A percentile compares a stretch with the other conserved stretches of the same genome.
Conservation (phyloP, 2,113 vertebrate species). For the Rhipidura dahli region DNA sequence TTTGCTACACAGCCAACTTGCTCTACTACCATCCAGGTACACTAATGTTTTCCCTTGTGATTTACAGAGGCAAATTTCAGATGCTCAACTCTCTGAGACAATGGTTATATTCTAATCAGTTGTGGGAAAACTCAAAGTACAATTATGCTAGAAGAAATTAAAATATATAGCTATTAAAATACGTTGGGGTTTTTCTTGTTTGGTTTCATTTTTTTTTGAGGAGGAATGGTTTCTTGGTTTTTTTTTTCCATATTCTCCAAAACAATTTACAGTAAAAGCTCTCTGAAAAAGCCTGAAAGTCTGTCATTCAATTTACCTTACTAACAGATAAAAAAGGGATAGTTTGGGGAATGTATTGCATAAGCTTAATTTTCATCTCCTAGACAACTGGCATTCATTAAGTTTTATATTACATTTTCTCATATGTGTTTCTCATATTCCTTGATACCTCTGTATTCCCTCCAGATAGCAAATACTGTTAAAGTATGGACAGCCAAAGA, state of each 20-base stretch:
- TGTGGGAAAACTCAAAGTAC: not conserved
- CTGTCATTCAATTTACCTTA: not conserved
- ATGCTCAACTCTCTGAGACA: not conserved
- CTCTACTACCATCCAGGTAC: not conserved
- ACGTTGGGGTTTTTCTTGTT: no score
- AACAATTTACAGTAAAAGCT: not conserved
- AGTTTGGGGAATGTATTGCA: not conserved
- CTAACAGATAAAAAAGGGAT: not conserved
- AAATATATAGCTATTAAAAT: not conserved
- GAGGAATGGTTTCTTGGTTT: not conserved
- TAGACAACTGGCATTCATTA: not conserved
- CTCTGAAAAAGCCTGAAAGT: not conserved
- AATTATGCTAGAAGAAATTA: not conserved
- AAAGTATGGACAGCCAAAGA: not conserved
- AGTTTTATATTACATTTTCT: not conserved
- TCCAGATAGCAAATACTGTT: not conserved
- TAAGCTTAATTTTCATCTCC: not conserved
- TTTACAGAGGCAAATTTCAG: not conserved
- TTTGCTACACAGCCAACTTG: not conserved
- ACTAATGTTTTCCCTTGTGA: not conserved
- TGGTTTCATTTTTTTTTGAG: not conserved
- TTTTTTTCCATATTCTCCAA: not conserved
- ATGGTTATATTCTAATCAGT: not conserved
- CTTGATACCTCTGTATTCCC: not conserved
- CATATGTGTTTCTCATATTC: not conserved